Percentiles rank a stretch among this genome's conserved stretches.
phyloP scores from a whole-genome alignment of 2,797 vertebrate species.

The Pteropus rufus region DNA sequence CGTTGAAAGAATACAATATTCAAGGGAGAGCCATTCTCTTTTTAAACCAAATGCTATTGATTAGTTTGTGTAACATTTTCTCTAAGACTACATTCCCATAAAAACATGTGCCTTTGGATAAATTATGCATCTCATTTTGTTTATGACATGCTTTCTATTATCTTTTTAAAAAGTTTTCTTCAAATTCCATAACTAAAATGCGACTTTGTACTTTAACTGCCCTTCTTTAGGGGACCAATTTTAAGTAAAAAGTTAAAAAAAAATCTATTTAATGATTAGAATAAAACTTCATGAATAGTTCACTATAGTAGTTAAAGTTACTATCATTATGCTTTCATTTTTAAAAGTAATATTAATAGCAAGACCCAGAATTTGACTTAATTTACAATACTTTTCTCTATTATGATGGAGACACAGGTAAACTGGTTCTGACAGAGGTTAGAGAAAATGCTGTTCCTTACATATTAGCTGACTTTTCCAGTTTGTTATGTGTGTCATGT shows the following conservation, averaged over 20 bases:
- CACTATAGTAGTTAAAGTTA: neutral
- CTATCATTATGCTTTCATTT: neutral
- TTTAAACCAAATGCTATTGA: neutral
- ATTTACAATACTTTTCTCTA: neutral
- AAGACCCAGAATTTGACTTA: neutral
- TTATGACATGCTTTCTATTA: neutral
- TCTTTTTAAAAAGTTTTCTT: slow-evolving; percentile 21
- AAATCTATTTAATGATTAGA: neutral
- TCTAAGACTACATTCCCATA: neutral
- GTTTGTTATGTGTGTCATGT: neutral
- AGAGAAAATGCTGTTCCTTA: neutral
- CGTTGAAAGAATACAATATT: neutral
- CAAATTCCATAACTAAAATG: neutral
- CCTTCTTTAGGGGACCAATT: neutral
- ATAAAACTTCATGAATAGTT: slow-evolving; percentile 8
- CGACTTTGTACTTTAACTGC: neutral
- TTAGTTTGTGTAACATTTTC: neutral
- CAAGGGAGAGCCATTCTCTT: neutral
- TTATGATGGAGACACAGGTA: neutral
- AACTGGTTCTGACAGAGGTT: neutral
- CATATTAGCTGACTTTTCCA: neutral
- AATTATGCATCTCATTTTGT: neutral
- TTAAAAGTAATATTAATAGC: neutral
- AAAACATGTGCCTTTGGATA: neutral
- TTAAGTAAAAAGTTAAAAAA: neutral